These are phyloP conservation scores for western clawed frog (Xenopus tropicalis) DNA, from an alignment of 2,113 vertebrate genomes.

Conservation along the genomic window DNA sequence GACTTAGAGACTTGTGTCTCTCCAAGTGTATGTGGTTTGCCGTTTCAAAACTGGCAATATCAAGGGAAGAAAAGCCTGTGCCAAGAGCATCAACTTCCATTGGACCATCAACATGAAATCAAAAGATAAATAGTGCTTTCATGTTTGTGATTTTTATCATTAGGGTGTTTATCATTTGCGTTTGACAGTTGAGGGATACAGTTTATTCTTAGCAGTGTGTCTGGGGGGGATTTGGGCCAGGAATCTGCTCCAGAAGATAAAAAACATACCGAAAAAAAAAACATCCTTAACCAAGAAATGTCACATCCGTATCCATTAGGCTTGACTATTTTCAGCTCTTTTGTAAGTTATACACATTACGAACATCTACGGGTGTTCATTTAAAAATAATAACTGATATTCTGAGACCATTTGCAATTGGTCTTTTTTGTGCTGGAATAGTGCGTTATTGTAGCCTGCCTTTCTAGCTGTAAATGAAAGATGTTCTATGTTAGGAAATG, in stretches of 20 bases:
- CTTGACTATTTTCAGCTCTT: slow-evolving; percentile 15
- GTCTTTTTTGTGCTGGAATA: too few relatives aligned
- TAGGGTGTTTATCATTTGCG: slow-evolving; percentile 14
- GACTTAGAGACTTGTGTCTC: neutral
- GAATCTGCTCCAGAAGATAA: slow-evolving; percentile 25
- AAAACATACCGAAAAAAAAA: slow-evolving; percentile 22
- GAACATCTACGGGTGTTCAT: too few relatives aligned
- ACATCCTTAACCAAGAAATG: slow-evolving; percentile 29
- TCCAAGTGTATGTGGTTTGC: slow-evolving; percentile 27
- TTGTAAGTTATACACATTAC: neutral
- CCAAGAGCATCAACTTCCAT: slow-evolving; percentile 38
- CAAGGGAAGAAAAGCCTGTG: slow-evolving; percentile 23
- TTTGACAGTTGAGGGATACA: slow-evolving; percentile 30
- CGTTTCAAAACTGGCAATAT: slow-evolving; percentile 42
- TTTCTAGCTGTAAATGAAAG: too few relatives aligned
- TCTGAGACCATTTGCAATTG: too few relatives aligned
- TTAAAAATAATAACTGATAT: too few relatives aligned
- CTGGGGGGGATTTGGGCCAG: slow-evolving; percentile 13
- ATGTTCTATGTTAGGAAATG: too few relatives aligned
- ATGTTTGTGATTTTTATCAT: slow-evolving; percentile 27
- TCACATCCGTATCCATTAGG: slow-evolving; percentile 35
- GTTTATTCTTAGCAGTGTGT: slow-evolving; percentile 33
- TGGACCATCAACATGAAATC: slow-evolving; percentile 44
- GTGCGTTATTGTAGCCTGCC: too few relatives aligned
- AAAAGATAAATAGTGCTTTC: slow-evolving; percentile 42